Evolutionary conservation across 2,113 vertebrate species (phyloP).

Genomic region (Camarhynchus parvulus): DNA sequence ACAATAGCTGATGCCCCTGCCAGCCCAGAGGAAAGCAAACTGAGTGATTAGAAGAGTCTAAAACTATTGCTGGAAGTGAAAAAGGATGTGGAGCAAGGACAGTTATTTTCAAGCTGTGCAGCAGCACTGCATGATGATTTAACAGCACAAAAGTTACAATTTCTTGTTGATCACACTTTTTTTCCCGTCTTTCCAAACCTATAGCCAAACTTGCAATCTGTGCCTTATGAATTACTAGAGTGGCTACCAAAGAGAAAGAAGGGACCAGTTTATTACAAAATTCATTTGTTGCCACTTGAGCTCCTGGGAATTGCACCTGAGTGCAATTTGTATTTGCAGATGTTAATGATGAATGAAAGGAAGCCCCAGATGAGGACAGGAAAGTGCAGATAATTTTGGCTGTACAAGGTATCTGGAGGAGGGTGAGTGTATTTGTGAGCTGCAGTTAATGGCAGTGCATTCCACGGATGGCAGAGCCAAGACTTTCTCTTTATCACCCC

Average conservation of each 20-base stretch:
- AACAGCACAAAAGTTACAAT: not conserved
- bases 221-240: not conserved
- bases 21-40: conserved; percentile 35
- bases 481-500: not conserved
- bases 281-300: not conserved
- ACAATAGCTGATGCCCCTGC: conserved; percentile 21
- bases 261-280: not conserved
- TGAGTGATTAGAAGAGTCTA: conserved; percentile 43
- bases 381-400: not conserved
- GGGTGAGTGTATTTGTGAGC: not conserved
- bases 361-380: not conserved
- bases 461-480: not conserved
- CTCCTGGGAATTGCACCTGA: not conserved
- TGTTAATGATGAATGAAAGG: not conserved
- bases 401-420: not conserved
- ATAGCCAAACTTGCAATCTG: not conserved
- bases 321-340: not conserved
- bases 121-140: not conserved
- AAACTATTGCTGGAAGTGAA: conserved; percentile 27
- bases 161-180: not conserved
- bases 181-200: not conserved
- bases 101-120: conserved; percentile 39
- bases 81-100: conserved; percentile 23
- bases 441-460: not conserved
- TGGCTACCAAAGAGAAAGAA: not conserved